Evolutionary conservation across 2,888 invertebrate species (phyloP).

Genomic region (Xylophagus ater): DNA sequence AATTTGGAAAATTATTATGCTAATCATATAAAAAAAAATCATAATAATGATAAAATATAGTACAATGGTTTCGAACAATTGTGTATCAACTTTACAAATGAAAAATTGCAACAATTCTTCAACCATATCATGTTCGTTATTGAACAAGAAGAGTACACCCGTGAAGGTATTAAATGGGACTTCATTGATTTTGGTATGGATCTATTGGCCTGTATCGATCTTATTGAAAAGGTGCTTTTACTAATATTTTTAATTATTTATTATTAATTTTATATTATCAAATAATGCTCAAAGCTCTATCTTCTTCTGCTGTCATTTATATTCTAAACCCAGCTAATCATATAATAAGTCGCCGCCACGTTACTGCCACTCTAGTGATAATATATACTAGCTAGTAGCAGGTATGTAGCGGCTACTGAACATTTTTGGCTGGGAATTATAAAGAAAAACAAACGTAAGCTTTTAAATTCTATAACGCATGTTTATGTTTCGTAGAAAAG

Average conservation of each 20-base stretch:
- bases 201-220: conserved; percentile 94
- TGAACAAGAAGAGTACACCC: conserved; percentile 98
- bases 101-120: conserved; percentile 99
- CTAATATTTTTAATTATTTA: conserved; percentile 12
- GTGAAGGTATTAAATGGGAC: conserved; percentile 94
- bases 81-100: conserved; percentile 99
- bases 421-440: too few species aligned
- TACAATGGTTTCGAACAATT: conserved; percentile 98
- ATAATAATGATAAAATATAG: conserved; percentile 47
- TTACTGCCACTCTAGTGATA: too few species aligned
- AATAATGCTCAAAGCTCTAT: not conserved
- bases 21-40: conserved; percentile 14
- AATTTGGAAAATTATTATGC: not conserved
- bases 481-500: too few species aligned
- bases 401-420: too few species aligned
- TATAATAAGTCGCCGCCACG: too few species aligned
- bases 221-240: conserved; percentile 85
- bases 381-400: too few species aligned
- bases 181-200: conserved; percentile 99
- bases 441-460: too few species aligned
- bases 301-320: too few species aligned
- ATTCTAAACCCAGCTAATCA: too few species aligned
- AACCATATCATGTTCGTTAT: conserved; percentile 99
- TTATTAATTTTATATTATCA: conserved; percentile 1
- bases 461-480: too few species aligned